Evolutionary conservation across 2,113 vertebrate genomes (phyloP).

Genomic region (Kobus ellipsiprymnus): DNA sequence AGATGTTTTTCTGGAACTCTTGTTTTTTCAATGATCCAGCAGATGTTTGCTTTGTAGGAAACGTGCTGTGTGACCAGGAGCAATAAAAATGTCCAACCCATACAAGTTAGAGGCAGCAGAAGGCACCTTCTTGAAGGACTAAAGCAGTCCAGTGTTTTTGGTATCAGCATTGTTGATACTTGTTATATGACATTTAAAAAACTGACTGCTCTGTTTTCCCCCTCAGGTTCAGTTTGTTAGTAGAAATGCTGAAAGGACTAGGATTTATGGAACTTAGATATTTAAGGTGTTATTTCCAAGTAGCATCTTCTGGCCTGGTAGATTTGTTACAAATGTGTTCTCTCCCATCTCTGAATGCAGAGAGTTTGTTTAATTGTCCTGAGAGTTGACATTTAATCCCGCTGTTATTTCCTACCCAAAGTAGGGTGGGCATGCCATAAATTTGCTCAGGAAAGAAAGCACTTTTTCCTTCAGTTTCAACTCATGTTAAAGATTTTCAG

Average conservation of each 20-base stretch:
- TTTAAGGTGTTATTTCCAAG: not conserved
- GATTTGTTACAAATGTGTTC: not conserved
- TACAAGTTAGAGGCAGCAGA: not conserved
- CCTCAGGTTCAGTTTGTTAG: not conserved
- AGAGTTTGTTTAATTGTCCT: not conserved
- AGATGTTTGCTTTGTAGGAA: not conserved
- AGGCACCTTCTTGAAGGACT: not conserved
- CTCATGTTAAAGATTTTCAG: not conserved
- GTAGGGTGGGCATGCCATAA: not conserved
- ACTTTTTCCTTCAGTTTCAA: not conserved
- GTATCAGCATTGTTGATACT: not conserved
- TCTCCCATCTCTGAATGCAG: not conserved
- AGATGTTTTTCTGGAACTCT: too few relatives aligned
- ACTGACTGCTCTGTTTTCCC: not conserved
- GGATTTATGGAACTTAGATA: not conserved
- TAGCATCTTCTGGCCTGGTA: not conserved
- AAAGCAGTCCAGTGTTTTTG: not conserved
- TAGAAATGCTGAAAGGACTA: not conserved
- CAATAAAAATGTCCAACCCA: constrained; percentile 15
- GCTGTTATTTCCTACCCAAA: not conserved
- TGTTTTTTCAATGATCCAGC: too few relatives aligned
- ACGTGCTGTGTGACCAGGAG: not conserved
- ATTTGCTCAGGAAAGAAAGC: not conserved
- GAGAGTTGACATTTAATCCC: not conserved
- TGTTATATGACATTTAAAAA: not conserved